Evolutionary conservation across 2,888 invertebrate species (phyloP).

Genomic region (Artemia sinica): DNA sequence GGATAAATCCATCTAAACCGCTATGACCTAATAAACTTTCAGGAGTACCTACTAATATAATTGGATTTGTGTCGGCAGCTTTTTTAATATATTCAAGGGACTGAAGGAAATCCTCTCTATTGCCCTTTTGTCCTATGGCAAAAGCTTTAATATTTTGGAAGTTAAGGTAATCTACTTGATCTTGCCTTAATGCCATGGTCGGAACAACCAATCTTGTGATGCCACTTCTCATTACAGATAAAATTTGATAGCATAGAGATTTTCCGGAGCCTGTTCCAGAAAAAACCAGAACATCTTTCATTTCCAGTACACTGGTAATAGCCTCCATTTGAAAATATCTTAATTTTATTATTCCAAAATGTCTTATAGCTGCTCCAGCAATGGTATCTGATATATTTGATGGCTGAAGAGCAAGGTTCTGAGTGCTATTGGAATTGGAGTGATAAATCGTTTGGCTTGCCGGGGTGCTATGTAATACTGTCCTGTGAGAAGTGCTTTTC

Average conservation of each 20-base stretch:
- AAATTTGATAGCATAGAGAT: neutral
- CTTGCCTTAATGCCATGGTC: neutral
- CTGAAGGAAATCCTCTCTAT: accelerated
- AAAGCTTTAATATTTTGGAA: neutral
- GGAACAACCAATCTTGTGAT: neutral
- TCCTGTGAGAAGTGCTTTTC: too few relatives aligned
- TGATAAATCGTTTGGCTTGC: too few relatives aligned
- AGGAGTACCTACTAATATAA: neutral
- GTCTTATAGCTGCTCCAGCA: too few relatives aligned
- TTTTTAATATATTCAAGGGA: accelerated
- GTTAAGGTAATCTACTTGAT: neutral
- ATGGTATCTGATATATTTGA: too few relatives aligned
- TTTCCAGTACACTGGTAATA: neutral
- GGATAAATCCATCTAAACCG: neutral
- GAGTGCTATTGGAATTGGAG: too few relatives aligned
- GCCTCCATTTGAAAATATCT: neutral
- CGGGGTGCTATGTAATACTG: too few relatives aligned
- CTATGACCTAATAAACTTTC: neutral
- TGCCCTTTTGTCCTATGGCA: neutral
- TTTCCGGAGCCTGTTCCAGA: neutral
- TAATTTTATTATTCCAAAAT: too few relatives aligned
- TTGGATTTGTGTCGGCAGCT: neutral
- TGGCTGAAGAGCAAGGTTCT: too few relatives aligned
- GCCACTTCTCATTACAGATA: neutral
- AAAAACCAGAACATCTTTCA: neutral